Evolutionary conservation across 2,113 vertebrate genomes (phyloP), one percentile per base, ranked within the genome.

Genomic region (Phrynocephalus versicolor): DNA sequence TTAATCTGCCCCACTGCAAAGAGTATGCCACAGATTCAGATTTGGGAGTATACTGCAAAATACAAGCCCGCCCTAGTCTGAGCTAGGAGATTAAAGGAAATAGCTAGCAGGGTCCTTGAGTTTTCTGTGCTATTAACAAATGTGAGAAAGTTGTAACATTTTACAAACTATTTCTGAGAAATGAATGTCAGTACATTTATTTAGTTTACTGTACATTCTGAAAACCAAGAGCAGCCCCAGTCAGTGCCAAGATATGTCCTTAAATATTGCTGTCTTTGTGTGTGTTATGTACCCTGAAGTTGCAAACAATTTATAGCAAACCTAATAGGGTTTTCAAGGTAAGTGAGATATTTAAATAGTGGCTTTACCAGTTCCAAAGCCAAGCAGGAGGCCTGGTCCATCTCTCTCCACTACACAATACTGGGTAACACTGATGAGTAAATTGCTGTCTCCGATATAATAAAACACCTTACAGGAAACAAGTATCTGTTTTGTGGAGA

Each of bases 181-280:
- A 75, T 65, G 57, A 83, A 64, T 64, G 60, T 64, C 72, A 35
- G 3, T 67, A 37, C 25, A 76, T 85, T 85, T 64, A 70, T 4
- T 35, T 6, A 41, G 39, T 64, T 75, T 74, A n/a, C n/a, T n/a
- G n/a, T n/a, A 12, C 70, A 82, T 89, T 77, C 39, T 6, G 25
- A n/a, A 81, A 6, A 10, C 1, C 12, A 81, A 4, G n/a, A 77
- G 57, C 70, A 19, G 57, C 15, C 3, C 6, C 57, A 84, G 89
- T 13, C 64, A 13, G 1, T 79, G 81, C n/a, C 57, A 84, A 39
- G 73, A 27, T 79, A 75, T 74, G 2, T 19, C n/a, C 84, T 76
- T 88, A 58, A 80, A 82, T 64, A 69, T 2, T 83, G 41, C 14
- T 58, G 83, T 67, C n/a, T 79, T 65, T 6, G 58, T 65, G n/a